Base-by-base conservation (phyloP, 2,797 vertebrate species). In the Mionectes olivaceus region DNA sequence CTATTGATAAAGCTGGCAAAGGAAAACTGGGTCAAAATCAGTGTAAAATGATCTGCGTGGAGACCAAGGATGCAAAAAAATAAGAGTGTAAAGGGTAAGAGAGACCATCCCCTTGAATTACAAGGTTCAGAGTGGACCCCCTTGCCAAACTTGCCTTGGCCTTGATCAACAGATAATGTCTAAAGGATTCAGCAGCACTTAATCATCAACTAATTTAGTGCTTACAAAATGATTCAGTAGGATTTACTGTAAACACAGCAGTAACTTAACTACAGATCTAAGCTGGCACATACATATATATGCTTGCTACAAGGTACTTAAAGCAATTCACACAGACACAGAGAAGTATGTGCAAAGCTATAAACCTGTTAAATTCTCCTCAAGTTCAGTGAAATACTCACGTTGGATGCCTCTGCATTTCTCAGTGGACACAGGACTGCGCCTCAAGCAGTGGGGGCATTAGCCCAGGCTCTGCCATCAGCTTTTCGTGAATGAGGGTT, bases 71-170 rank as follows among this genome's bases (percentile, higher is more conserved):
- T 18, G 14, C 10, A 59, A 56, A 59, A 46, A 53, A 47, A 32
- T 27, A 19, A 32, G 65, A 53, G 21, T 60, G 33, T 8, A 47
- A 47, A 47, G 21, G 21, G 10, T 41, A 15, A 65, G 60, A 39
- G 39, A 23, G 17, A 25, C 11, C 2, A 24, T 25, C 16, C 13
- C 13, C 24, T 21, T 21, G 28, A 46, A 23, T 9, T 9, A 11
- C 0, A 3, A 43, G 4, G 2, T 46, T 67, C 60, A 59, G 13
- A 22, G 13, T 39, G 11, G 9, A 5, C 13, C 4, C 24, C 9
- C 30, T 80, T 65, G 39, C 39, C 46, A 59, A 52, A 52, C 8
- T 30, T 50, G 13, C 27, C 23, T 44, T n/a, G 50, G 32, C 19
- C 5, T 39, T 52, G 11, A 39, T 46, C 28, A 39, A 12, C 1